Evolutionary conservation across 2,888 invertebrate species (phyloP).

Genomic region (Yponomeuta plumbellus): DNA sequence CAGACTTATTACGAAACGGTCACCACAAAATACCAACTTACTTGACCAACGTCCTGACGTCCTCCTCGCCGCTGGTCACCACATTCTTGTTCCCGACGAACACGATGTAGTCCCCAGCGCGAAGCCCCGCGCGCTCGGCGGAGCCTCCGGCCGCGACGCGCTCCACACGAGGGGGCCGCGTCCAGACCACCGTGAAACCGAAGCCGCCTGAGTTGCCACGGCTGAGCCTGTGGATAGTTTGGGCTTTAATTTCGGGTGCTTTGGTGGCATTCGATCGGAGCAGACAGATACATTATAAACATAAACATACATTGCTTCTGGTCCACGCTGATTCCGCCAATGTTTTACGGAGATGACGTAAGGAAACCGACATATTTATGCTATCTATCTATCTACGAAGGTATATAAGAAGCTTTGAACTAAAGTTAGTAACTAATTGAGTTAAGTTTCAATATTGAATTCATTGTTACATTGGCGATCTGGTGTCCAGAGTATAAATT

Average conservation of each 20-base stretch:
- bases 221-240: constrained; percentile 41
- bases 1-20: neutral
- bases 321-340: too few species aligned
- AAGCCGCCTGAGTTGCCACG: constrained; percentile 80
- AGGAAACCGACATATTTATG: too few species aligned
- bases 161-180: constrained; percentile 90
- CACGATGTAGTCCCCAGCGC: constrained; percentile 91
- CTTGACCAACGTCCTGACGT: constrained; percentile 81
- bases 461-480: too few species aligned
- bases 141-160: constrained; percentile 88
- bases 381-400: too few species aligned
- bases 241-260: too few species aligned
- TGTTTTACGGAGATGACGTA: too few species aligned
- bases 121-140: constrained; percentile 88
- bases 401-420: too few species aligned
- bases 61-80: constrained; percentile 85
- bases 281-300: too few species aligned
- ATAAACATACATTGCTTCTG: too few species aligned
- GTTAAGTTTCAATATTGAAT: too few species aligned
- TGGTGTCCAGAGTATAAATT: too few species aligned
- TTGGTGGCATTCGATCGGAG: neutral
- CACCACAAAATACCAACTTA: constrained; percentile 31
- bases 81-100: constrained; percentile 92
- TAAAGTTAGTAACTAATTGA: too few species aligned
- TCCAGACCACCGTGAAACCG: constrained; percentile 93